Base-by-base conservation (phyloP, 1,140 invertebrate genomes). In the Halictus rubicundus region DNA sequence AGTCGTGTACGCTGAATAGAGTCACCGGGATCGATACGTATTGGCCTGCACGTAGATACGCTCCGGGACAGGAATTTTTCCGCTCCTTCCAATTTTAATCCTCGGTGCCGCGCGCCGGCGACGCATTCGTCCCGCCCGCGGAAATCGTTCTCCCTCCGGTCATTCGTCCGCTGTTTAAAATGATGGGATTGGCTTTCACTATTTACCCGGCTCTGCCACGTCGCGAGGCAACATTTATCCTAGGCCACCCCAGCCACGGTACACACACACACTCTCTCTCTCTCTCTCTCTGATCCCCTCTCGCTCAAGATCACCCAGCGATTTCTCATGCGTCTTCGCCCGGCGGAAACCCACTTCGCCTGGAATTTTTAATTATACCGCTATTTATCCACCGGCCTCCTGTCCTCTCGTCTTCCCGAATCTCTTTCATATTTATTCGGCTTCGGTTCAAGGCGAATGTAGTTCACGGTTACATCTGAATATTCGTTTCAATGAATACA, bases 21-120 rank as follows among this genome's bases (percentile, higher is more conserved):
- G 91, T 92, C 91, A 88, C 89, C 83, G 73, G 88, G 90, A 92
- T 92, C 91, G 91, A 92, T 92, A 91, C 87, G 88, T 89, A 92
- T 91, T 88, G 87, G 87, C 87, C 85, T 86, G 83, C 88, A 89
- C 83, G 83, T 87, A 85, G 87, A 89, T 89, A 82, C 87, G 81
- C 79, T 79, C 49, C 78, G 74, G 78, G 79, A 84, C 78, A 69
- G 65, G 73, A 60, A 68, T 86, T 82, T 81, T 60, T 68, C 64
- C 76, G 32, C 46, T 72, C 60, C 77, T 59, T 75, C 74, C 73
- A 64, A 80, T 82, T 78, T 78, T 80, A 73, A 80, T 76, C 78
- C 78, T 66, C n/a, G 42, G 42, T 12, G 42, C 42, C 42, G 42
- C 32, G 1, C 46, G 77, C 21, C 64, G 23, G 23, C 66, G 54